phyloP scores from a whole-genome alignment of 2,888 invertebrate species.

The Sacculina carcini region DNA sequence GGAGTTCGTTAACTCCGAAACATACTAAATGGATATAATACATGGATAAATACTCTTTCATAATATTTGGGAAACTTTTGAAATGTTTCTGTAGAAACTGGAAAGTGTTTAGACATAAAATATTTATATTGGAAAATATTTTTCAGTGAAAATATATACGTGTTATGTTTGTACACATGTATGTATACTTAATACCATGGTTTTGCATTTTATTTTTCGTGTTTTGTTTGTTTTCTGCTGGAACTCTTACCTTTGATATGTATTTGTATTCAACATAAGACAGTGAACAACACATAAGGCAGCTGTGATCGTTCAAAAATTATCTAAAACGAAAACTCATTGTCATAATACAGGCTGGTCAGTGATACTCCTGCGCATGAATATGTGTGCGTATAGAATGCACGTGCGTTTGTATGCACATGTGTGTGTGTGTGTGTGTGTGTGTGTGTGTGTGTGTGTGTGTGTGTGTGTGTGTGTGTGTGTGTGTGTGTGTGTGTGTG shows the following conservation, averaged over 20 bases:
- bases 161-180: neutral
- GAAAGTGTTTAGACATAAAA: too few species aligned
- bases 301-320: too few species aligned
- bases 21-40: neutral
- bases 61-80: too few species aligned
- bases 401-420: neutral
- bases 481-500: slow-evolving; percentile 1
- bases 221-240: neutral
- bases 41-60: neutral
- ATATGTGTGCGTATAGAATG: neutral
- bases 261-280: neutral
- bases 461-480: slow-evolving; percentile 2
- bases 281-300: too few species aligned
- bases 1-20: neutral
- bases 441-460: neutral
- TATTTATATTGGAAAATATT: neutral
- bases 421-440: neutral
- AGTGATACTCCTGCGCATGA: neutral
- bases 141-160: neutral
- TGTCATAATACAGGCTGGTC: neutral
- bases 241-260: too few species aligned
- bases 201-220: neutral
- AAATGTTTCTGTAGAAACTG: too few species aligned
- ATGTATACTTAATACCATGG: neutral
- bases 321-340: too few species aligned